Base-by-base conservation (phyloP, 2,113 vertebrate species). In the Calidris pygmaea region DNA sequence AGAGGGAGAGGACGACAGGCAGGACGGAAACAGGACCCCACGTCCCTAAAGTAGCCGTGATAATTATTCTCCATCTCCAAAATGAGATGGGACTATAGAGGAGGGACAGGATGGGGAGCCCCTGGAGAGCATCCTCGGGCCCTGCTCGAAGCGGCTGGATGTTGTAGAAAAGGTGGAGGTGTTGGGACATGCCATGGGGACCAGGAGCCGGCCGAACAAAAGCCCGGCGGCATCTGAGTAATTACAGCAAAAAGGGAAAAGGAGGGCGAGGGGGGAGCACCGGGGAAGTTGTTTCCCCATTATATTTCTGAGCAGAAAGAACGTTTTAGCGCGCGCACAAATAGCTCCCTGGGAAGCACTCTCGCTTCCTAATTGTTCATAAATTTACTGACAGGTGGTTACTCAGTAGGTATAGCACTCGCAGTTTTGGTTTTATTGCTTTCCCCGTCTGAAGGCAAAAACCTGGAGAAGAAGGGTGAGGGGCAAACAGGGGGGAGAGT, bases 341-440 rank as follows among this genome's bases (percentile, higher is more conserved):
- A 98, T 98, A 96, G 96, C 96, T 98, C 97, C 97, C 98, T 96
- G 95, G 98, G 97, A 98, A 98, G 97, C 96, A 95, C 97, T 98
- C 98, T 97, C 75, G 67, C 96, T 97, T 97, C 96, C 97, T 98
- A 98, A 98, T 98, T 98, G 98, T 98, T 98, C 98, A 98, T 98
- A 98, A 98, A 98, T 98, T 98, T 97, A 91, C 98, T 97, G 97
- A 97, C 97, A 98, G 98, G 98, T 98, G 98, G 97, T 98, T 98
- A 97, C 97, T 96, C 98, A 96, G 98, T 98, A 98, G 97, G 97
- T 97, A 89, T 90, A 95, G 90, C 95, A 85, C 92, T 39, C 78
- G 58, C 95, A 97, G 97, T 97, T 98, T 97, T 3, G 11, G 82
- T 97, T 96, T 98, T 97, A 98, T 97, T 79, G 59, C 95, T 94